A percentile compares a stretch with the other conserved stretches of the same genome.
Evolutionary conservation across 1,140 invertebrate genomes (phyloP).

Genomic region (Bombus polaris): DNA sequence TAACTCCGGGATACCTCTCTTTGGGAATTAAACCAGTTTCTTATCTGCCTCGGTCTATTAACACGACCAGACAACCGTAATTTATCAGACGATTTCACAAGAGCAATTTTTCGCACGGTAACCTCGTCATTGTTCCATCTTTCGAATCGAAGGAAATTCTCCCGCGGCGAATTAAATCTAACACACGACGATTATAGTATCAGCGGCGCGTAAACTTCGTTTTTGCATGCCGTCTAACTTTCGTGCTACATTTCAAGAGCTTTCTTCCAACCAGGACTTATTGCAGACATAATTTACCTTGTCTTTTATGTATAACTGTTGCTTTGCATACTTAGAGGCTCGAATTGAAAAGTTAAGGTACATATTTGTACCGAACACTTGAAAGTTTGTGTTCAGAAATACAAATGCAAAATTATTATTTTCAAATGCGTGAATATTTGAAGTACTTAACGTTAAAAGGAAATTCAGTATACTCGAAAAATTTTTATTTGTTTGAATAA

Average conservation of each 20-base stretch:
- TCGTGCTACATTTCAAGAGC: neutral
- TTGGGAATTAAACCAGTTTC: constrained; percentile 46
- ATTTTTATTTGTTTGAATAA: neutral
- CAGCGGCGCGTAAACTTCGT: neutral
- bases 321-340: neutral
- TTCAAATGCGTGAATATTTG: neutral
- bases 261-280: neutral
- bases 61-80: constrained; percentile 26
- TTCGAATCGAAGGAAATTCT: constrained; percentile 37
- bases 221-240: neutral
- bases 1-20: constrained; percentile 23
- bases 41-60: constrained; percentile 48
- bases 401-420: too few relatives aligned
- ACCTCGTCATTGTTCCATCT: constrained; percentile 48
- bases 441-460: neutral
- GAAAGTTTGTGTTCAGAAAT: too few relatives aligned
- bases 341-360: neutral
- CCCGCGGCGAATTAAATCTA: constrained; percentile 18
- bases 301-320: neutral
- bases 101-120: constrained; percentile 54
- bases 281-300: neutral
- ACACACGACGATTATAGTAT: neutral
- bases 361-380: too few relatives aligned
- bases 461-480: neutral
- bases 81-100: constrained; percentile 48